phyloP scores from a whole-genome alignment of 2,888 invertebrate species.

The Charanyca ferruginea region DNA sequence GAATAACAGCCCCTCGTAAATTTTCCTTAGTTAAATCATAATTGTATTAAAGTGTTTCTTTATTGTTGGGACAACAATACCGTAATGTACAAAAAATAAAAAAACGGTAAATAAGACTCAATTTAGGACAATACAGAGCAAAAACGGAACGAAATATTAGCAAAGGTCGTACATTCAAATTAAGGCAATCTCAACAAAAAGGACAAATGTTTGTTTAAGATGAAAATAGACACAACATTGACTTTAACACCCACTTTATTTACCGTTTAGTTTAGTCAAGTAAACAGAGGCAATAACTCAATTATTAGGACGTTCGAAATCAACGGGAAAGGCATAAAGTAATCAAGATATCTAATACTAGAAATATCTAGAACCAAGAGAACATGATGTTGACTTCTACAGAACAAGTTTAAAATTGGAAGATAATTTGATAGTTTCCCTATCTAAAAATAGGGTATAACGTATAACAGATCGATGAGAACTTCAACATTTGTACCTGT shows the following conservation, averaged over 20 bases:
- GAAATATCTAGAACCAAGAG: background rate
- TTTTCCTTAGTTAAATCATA: constrained; percentile 31
- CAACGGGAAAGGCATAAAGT: background rate
- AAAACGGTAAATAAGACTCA: constrained; percentile 29
- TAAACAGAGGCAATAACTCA: constrained; percentile 4
- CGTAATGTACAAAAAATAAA: constrained; percentile 8
- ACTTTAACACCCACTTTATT: constrained; percentile 14
- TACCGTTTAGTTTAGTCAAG: constrained; percentile 19
- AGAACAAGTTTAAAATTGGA: background rate
- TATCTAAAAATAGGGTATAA: constrained; percentile 14
- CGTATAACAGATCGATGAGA: constrained; percentile 16
- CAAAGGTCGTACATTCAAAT: constrained; percentile 41
- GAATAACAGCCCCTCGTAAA: constrained; percentile 32
- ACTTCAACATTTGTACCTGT: constrained; percentile 35
- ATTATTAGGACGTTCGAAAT: background rate
- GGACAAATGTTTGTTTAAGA: constrained; percentile 24
- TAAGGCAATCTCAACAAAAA: constrained; percentile 27
- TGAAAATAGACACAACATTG: constrained; percentile 38
- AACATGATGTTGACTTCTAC: background rate
- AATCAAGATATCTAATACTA: background rate
- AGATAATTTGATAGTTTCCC: constrained; percentile 2
- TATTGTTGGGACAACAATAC: constrained; percentile 36
- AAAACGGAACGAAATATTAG: constrained; percentile 30
- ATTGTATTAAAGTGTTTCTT: constrained; percentile 32
- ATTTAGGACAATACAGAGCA: constrained; percentile 26